Conservation (phyloP, 2,888 invertebrate species). For the Anoncus sp. region DNA sequence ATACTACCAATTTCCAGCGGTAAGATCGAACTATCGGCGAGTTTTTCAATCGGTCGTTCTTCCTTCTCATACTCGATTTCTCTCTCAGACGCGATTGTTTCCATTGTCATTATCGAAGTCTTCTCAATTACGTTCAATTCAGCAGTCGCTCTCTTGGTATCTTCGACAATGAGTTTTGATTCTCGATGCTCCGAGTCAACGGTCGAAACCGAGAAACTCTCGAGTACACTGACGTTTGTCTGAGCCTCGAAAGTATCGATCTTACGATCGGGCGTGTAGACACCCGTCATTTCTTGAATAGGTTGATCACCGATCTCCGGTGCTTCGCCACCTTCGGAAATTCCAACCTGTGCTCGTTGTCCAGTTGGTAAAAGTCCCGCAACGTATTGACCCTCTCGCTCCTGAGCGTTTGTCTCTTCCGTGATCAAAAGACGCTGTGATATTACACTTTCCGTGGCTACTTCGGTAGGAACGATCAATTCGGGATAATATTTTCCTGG, state of each 20-base stretch:
- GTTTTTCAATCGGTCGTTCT: conserved; percentile 79
- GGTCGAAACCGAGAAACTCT: conserved; percentile 85
- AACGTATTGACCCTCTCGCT: conserved; percentile 87
- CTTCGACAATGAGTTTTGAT: conserved; percentile 84
- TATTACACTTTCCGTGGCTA: conserved; percentile 87
- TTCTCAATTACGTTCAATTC: conserved; percentile 86
- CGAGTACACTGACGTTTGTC: conserved; percentile 79
- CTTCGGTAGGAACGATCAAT: conserved; percentile 91
- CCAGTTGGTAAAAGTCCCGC: conserved; percentile 86
- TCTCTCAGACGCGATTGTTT: conserved; percentile 86
- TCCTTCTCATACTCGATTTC: conserved; percentile 84
- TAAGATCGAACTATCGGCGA: conserved; percentile 82
- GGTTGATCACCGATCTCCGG: conserved; percentile 85
- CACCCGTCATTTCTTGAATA: conserved; percentile 88
- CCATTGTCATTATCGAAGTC: conserved; percentile 86
- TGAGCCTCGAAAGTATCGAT: conserved; percentile 74
- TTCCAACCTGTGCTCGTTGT: conserved; percentile 86
- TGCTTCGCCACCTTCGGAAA: conserved; percentile 86
- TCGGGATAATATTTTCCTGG: conserved; percentile 92
- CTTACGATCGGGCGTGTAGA: conserved; percentile 81
- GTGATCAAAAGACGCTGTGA: conserved; percentile 88
- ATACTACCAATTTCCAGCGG: conserved; percentile 86
- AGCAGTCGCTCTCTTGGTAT: conserved; percentile 85
- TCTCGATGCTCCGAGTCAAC: conserved; percentile 88
- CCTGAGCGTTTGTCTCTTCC: conserved; percentile 87